A percentile compares a stretch with the other conserved stretches of the same genome.
These are phyloP conservation scores for Bombus superbus DNA, from an alignment of 1,140 invertebrate genomes.

Conservation along the genomic window DNA sequence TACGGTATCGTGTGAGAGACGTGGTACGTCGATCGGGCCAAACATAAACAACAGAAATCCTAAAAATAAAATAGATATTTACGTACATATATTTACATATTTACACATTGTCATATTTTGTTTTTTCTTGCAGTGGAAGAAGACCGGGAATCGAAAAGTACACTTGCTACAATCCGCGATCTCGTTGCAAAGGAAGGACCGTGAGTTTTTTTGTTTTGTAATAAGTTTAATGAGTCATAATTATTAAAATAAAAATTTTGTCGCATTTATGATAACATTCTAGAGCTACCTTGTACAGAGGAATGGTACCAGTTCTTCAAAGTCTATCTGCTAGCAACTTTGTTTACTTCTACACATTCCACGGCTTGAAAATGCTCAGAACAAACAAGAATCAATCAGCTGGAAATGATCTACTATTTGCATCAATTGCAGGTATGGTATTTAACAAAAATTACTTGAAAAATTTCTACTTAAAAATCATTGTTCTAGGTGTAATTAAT, in stretches of 20 bases:
- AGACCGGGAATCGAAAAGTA: conserved; percentile 84
- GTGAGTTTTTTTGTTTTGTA: conserved; percentile 79
- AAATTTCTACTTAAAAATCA: neutral
- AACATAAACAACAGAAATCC: too few species aligned
- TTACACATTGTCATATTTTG: conserved; percentile 1
- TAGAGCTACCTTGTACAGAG: conserved; percentile 86
- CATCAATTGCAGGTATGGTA: conserved; percentile 88
- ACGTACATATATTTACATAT: neutral
- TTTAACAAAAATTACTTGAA: neutral
- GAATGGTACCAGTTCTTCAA: conserved; percentile 91
- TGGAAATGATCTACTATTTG: conserved; percentile 89
- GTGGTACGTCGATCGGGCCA: too few species aligned
- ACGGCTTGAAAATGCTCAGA: conserved; percentile 88
- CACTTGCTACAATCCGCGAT: conserved; percentile 84
- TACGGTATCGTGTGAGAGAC: too few species aligned
- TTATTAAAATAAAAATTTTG: neutral
- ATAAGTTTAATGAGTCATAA: neutral
- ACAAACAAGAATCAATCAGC: conserved; percentile 83
- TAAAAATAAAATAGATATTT: too few species aligned
- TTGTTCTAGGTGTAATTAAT: conserved; percentile 87
- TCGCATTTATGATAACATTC: too few species aligned
- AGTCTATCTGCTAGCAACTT: conserved; percentile 94
- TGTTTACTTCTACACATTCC: conserved; percentile 96
- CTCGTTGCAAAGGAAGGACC: conserved; percentile 88
- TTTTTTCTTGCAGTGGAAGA: conserved; percentile 86